phyloP scores from a whole-genome alignment of 2,797 vertebrate genomes.

The Myiotriccus ornatus region DNA sequence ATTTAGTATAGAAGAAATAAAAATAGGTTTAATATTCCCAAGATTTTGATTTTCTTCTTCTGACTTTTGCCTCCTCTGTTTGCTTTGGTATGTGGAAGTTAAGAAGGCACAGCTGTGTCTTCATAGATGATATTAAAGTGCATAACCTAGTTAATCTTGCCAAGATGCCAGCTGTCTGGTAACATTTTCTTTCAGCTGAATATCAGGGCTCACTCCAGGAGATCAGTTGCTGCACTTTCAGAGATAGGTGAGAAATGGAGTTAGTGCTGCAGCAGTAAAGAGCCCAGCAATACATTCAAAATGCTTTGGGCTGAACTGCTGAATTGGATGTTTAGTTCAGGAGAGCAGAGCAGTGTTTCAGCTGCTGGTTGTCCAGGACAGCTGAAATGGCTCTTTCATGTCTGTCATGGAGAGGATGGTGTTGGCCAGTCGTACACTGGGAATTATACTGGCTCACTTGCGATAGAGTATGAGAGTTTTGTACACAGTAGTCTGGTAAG shows the following conservation, averaged over 20 bases:
- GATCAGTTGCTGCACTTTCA: background rate
- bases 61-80: background rate
- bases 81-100: background rate
- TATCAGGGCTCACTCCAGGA: background rate
- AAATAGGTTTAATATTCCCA: background rate
- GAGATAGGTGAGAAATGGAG: background rate
- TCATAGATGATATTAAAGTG: background rate
- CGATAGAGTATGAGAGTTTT: rapidly evolving
- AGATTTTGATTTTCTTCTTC: background rate
- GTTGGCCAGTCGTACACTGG: background rate
- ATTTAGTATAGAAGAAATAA: background rate
- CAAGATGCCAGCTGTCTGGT: background rate
- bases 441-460: background rate
- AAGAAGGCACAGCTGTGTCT: background rate
- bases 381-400: background rate
- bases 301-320: background rate
- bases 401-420: background rate
- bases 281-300: background rate
- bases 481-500: background rate
- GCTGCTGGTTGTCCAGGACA: background rate
- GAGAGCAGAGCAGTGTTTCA: background rate
- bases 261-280: background rate
- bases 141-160: constrained; percentile 5
- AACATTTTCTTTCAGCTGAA: background rate
- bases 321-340: background rate